Conservation (phyloP, 2,113 vertebrate genomes). For the Herpetotheres cachinnans region DNA sequence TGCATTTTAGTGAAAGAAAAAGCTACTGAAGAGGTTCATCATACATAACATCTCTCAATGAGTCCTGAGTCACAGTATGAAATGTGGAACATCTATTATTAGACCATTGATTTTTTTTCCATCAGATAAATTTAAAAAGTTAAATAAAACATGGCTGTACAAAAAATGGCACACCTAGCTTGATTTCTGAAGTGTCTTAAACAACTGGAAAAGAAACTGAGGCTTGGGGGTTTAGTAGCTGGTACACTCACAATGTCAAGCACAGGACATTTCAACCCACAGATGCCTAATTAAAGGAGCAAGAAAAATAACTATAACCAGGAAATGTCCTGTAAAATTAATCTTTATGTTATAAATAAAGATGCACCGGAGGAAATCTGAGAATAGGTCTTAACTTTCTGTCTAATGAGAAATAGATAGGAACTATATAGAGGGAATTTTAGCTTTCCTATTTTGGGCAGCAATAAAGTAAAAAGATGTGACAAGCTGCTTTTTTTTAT, state of each 20-base stretch:
- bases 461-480: not conserved
- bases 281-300: conserved; percentile 26
- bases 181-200: not conserved
- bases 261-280: not conserved
- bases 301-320: not conserved
- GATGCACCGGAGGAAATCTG: not conserved
- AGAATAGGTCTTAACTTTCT: not conserved
- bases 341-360: conserved; percentile 38
- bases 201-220: not conserved
- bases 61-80: not conserved
- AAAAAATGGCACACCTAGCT: not conserved
- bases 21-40: not conserved
- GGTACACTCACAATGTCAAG: not conserved
- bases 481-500: conserved; percentile 7
- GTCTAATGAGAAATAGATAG: conserved; percentile 3
- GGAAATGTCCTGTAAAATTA: conserved; percentile 30
- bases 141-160: not conserved
- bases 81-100: conserved; percentile 27
- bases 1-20: not conserved
- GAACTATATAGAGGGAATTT: not conserved
- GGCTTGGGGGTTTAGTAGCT: not conserved
- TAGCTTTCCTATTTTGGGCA: conserved; percentile 6
- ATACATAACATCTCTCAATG: not conserved
- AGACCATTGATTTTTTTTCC: not conserved
- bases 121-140: not conserved